Evolutionary conservation across 1,140 invertebrate genomes (phyloP), one percentile per base, ranked within the genome.

Genomic region (Macrobrachium rosenbergii): DNA sequence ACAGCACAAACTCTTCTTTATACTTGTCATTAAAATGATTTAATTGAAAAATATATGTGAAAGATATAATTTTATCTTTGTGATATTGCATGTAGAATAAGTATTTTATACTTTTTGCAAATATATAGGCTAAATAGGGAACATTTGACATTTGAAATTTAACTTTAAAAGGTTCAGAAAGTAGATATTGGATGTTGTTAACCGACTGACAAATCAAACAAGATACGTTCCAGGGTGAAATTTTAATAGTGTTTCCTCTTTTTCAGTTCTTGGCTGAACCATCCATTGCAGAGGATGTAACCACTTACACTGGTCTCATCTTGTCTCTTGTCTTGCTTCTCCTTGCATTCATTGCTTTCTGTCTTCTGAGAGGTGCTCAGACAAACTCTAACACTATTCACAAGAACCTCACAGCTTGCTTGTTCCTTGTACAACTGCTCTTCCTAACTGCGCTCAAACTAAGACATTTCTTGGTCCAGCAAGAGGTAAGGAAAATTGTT

Each of bases 331-430:
- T 96, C 0, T 92, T 98, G 23, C 95, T 94, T 17, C 67, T 92
- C 16, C 60, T 92, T 21, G 90, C 93, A 2, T 92, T 97, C 12
- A 92, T 98, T 37, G 92, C 98, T 7, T 93, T 98, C 80, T 95
- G 95, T 21, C 92, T 96, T 37, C 94, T 98, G 87, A 94, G 96
- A 23, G 95, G 95, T 2, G 94, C 88, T 5, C 94, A 96, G 89
- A 98, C 97, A 3, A 99, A 99, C 91, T 97, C 96, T 8, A 99
- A 98, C 92, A 96, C 95, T 45, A 99, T 99, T 82, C 96, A 98
- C 91, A 97, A 98, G 90, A 98, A 99, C 92, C 93, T 99, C 1
- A 95, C 98, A 1, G 94, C 98, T 62, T 97, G 96, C 90, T 95
- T 99, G 3, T 96, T 99, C 91, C 92, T 97, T 73, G 95, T 95